A percentile compares a stretch with the other conserved stretches of the same genome.
Evolutionary conservation across 2,797 vertebrate species (phyloP).

Genomic region (Numenius phaeopus): DNA sequence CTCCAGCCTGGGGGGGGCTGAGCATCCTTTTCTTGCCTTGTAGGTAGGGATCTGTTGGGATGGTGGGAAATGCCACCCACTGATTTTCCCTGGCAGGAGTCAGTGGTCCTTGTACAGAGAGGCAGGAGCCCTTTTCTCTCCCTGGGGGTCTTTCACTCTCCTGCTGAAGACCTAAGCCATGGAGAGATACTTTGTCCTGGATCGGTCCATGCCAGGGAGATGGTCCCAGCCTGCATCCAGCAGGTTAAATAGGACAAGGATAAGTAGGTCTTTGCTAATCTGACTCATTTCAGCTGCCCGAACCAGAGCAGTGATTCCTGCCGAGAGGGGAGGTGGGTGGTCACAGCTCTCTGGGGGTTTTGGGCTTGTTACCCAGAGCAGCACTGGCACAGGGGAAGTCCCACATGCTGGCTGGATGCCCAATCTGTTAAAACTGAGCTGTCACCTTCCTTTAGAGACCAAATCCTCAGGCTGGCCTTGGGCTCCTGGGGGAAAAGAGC

Average conservation of each 20-base stretch:
- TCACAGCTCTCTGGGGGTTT: not conserved
- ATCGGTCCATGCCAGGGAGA: accelerated
- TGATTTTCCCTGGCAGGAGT: not conserved
- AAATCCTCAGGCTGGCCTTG: not conserved
- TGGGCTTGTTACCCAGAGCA: not conserved
- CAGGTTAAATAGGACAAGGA: not conserved
- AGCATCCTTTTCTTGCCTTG: not conserved
- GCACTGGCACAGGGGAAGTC: accelerated
- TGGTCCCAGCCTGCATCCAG: not conserved
- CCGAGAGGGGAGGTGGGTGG: not conserved
- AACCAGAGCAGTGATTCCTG: not conserved
- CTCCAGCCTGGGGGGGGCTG: not conserved
- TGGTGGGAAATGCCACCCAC: not conserved
- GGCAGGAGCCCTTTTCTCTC: not conserved
- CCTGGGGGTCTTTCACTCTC: not conserved
- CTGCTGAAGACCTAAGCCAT: not conserved
- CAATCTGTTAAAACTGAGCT: not conserved
- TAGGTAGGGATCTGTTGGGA: not conserved
- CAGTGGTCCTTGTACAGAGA: not conserved
- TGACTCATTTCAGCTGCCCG: not conserved
- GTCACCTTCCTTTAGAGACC: not conserved
- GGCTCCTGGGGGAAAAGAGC: not conserved
- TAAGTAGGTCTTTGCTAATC: not conserved
- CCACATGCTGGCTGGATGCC: not conserved
- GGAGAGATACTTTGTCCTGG: not conserved